These are phyloP conservation scores for Cassiopea andromeda DNA, from an alignment of 30 jellyfish, hydroid and myxozoan species.

Conservation along the genomic window DNA sequence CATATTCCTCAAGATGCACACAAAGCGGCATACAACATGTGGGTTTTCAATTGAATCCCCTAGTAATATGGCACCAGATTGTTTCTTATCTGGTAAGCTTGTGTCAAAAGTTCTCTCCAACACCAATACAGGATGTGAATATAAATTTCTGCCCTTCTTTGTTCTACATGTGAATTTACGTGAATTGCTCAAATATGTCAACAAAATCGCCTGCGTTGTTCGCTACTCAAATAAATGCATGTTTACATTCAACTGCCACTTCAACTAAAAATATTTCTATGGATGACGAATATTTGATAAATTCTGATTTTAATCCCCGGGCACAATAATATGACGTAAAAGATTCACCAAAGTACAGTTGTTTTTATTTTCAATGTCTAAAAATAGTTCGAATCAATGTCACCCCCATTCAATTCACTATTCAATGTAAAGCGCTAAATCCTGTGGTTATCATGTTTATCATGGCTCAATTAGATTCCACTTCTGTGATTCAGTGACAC, in stretches of 20 bases:
- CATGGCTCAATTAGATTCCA: neutral
- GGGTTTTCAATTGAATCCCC: neutral
- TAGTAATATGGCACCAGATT: neutral
- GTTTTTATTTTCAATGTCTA: neutral
- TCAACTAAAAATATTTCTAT: neutral
- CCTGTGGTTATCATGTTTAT: slow-evolving; percentile 4
- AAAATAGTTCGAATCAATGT: neutral
- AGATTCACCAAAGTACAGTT: neutral
- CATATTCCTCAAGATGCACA: neutral
- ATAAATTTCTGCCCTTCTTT: neutral
- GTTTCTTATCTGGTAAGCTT: neutral
- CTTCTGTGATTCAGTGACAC: slow-evolving; percentile 4
- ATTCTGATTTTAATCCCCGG: neutral
- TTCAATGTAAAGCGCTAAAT: neutral
- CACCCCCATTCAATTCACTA: neutral
- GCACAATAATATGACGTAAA: neutral
- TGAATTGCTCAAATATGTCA: slow-evolving; percentile 9
- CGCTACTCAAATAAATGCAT: slow-evolving; percentile 15
- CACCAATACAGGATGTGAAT: neutral
- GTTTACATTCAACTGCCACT: neutral
- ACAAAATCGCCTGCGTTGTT: neutral
- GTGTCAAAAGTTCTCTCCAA: neutral
- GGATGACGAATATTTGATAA: neutral
- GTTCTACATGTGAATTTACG: neutral
- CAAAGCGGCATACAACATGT: neutral